These are phyloP conservation scores for Stegastes partitus DNA, from an alignment of 2,113 vertebrate genomes.

Conservation along the genomic window DNA sequence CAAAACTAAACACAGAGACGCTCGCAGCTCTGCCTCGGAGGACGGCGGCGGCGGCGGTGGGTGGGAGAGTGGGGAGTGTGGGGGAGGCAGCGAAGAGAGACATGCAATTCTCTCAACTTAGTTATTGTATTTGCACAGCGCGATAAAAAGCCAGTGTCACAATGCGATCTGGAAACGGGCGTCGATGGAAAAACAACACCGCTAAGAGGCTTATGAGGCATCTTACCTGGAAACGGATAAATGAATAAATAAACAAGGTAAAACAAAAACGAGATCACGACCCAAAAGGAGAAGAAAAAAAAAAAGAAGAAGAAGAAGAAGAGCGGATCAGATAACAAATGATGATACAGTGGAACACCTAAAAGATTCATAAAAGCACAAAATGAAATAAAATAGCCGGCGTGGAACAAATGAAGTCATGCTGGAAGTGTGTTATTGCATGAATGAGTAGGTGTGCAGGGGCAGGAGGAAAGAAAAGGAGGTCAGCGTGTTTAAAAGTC, in stretches of 20 bases:
- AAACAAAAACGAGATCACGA: conserved; percentile 38
- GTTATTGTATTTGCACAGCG: conserved; percentile 65
- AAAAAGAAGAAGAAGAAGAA: neutral
- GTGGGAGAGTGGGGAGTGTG: conserved; percentile 44
- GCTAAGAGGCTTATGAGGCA: conserved; percentile 57
- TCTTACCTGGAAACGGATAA: conserved; percentile 57
- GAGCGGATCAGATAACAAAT: conserved; percentile 42
- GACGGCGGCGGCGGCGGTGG: conserved; percentile 49
- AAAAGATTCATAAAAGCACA: conserved; percentile 51
- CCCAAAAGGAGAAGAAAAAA: neutral
- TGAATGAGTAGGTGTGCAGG: conserved; percentile 47
- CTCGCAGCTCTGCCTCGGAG: conserved; percentile 69
- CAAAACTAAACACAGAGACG: conserved; percentile 76
- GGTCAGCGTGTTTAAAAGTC: conserved; percentile 47
- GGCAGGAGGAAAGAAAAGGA: conserved; percentile 19
- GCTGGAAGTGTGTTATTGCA: conserved; percentile 34
- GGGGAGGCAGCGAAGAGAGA: conserved; percentile 51
- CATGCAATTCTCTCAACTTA: conserved; percentile 64
- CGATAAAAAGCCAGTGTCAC: conserved; percentile 45
- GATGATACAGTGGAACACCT: conserved; percentile 14
- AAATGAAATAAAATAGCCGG: conserved; percentile 50
- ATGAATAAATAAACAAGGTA: conserved; percentile 52
- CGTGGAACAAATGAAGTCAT: conserved; percentile 51
- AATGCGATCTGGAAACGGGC: conserved; percentile 54
- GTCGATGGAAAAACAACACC: conserved; percentile 55